Percentiles rank a stretch among this genome's conserved stretches.
Evolutionary conservation across 2,797 vertebrate species (phyloP).

Genomic region (Channallabes apus): DNA sequence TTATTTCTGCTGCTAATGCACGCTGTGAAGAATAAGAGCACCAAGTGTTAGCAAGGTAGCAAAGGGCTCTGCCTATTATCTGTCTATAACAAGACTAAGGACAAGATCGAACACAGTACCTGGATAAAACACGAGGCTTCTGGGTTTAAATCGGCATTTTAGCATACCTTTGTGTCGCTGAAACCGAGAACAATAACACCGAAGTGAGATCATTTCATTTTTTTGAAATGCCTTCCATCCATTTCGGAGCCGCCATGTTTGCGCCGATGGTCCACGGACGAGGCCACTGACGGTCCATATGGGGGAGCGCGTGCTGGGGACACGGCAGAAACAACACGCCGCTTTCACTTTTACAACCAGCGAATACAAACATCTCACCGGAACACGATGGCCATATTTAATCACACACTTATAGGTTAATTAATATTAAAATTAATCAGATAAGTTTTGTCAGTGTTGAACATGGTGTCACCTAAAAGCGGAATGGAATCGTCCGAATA

Average conservation of each 20-base stretch:
- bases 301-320: slow-evolving; percentile 47
- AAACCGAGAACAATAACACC: slow-evolving; percentile 63
- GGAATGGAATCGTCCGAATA: slow-evolving; percentile 71
- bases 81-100: slow-evolving; percentile 29
- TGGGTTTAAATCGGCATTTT: slow-evolving; percentile 49
- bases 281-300: slow-evolving; percentile 62
- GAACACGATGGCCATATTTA: accelerated
- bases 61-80: slow-evolving; percentile 50
- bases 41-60: slow-evolving; percentile 52
- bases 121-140: not conserved
- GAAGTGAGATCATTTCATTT: slow-evolving; percentile 75
- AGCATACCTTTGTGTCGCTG: slow-evolving; percentile 68
- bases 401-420: no score
- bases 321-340: no score
- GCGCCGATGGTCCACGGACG: slow-evolving; percentile 75
- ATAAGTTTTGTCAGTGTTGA: not conserved
- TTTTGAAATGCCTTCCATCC: slow-evolving; percentile 81
- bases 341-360: not conserved
- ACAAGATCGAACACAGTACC: not conserved
- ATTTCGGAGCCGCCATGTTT: slow-evolving; percentile 85
- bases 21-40: slow-evolving; percentile 29
- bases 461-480: slow-evolving; percentile 53
- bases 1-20: slow-evolving; percentile 28
- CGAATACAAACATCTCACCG: accelerated
- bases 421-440: not conserved